These are phyloP conservation scores for Nanger granti DNA, from an alignment of 2,113 vertebrate species.

Conservation along the genomic window DNA sequence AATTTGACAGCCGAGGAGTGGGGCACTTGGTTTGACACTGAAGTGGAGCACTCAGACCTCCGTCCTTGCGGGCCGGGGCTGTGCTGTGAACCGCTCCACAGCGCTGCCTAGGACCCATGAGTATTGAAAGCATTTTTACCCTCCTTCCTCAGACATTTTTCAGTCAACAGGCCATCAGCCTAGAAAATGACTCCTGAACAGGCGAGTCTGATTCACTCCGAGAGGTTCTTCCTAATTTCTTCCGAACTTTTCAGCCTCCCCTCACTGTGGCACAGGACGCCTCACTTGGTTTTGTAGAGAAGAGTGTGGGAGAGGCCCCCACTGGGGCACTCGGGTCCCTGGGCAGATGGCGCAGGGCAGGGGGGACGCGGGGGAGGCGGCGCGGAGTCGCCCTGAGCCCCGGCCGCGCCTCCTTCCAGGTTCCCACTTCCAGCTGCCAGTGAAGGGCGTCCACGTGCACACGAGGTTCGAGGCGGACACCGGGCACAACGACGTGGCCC, in stretches of 20 bases:
- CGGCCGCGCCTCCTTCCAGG: neutral
- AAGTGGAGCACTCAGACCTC: neutral
- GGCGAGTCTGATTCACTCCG: neutral
- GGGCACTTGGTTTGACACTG: neutral
- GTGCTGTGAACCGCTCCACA: neutral
- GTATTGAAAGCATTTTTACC: fast-evolving
- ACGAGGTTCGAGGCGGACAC: slow-evolving; percentile 63
- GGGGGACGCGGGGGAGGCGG: neutral
- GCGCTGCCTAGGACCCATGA: neutral
- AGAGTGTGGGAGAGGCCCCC: neutral
- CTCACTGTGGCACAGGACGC: neutral
- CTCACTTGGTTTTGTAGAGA: neutral
- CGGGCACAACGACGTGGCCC: slow-evolving; percentile 80
- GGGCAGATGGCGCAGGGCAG: neutral
- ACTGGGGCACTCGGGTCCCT: fast-evolving
- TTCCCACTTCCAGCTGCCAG: neutral
- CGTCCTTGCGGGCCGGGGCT: neutral
- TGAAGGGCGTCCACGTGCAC: slow-evolving; percentile 75
- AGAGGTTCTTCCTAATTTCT: neutral
- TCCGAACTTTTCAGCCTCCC: neutral
- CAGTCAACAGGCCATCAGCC: neutral
- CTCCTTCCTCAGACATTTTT: neutral
- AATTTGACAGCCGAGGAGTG: fast-evolving
- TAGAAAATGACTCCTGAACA: neutral
- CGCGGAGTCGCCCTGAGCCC: neutral